Evolutionary conservation across 2,797 vertebrate species (phyloP), one percentile per base, ranked within the genome.

Genomic region (Paedocypris micromegethes): DNA sequence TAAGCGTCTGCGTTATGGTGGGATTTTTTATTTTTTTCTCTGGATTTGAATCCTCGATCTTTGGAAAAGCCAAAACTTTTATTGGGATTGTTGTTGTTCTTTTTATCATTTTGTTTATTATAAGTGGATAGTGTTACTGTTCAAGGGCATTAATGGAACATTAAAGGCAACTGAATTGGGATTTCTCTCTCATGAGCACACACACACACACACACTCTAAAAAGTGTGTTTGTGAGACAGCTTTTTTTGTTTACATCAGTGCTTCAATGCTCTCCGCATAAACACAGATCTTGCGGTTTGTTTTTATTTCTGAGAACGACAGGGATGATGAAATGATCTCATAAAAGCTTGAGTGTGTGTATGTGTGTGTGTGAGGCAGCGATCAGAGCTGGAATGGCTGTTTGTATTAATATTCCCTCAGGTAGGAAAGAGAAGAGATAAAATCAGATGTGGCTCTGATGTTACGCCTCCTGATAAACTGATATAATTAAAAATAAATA

Each of bases 401-500:
- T 71, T 76, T 78, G 75, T 77, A 69, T 72, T 77, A 71, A 74
- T 68, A 73, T 77, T 88, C 87, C 87, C 88, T 79, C 85, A 88
- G 88, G 89, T 89, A 78, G 87, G 86, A 86, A 84, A 64, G 68
- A 83, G 86, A 75, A 84, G 86, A 89, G 88, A 89, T 84, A 84
- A 84, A 87, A 84, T 89, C 82, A 82, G 85, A 88, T 86, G 84
- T 85, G 83, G 85, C 86, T 86, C 86, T 88, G 85, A 88, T 85
- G 77, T 79, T 79, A 70, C 86, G 83, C 86, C 86, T 89, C 86
- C 86, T 89, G 88, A 87, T 90, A 89, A 90, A 90, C 82, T 87
- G 86, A 90, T 89, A 89, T 86, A 86, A 90, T 90, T 85, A 90
- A 89, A 90, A 87, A 90, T 88, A 88, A 87, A 90, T 89, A 87